Conservation (phyloP, 1,140 invertebrate species). For the Anastatus disparis region DNA sequence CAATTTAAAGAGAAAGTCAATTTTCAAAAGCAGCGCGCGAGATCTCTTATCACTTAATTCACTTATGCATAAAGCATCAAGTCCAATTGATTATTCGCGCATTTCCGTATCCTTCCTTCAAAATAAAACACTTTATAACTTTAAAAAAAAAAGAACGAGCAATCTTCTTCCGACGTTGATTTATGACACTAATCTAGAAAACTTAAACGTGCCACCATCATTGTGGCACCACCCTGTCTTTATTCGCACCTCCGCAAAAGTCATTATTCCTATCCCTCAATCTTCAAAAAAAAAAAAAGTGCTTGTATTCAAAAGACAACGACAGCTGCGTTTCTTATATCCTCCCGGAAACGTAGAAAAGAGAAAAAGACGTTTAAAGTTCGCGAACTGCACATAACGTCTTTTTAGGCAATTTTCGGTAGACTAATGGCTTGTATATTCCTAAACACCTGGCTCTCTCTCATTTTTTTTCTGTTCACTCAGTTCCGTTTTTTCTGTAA, state of each 20-base stretch:
- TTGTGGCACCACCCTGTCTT: not conserved
- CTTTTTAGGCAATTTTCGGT: not conserved
- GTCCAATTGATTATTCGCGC: no score
- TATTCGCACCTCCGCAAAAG: not conserved
- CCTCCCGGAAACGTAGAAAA: not conserved
- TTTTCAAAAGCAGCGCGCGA: no score
- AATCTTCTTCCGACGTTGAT: not conserved
- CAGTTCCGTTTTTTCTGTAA: not conserved
- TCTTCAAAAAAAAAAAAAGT: no score
- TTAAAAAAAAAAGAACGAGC: no score
- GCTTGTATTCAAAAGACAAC: no score
- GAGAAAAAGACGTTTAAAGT: not conserved
- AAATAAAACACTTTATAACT: no score
- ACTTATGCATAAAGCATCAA: no score
- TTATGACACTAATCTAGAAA: not conserved
- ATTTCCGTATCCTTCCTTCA: no score
- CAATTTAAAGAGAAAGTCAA: no score
- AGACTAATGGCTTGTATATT: conserved; percentile 3
- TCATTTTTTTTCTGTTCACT: not conserved
- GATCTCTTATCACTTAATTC: no score
- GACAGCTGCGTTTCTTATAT: not conserved
- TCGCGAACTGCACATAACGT: not conserved
- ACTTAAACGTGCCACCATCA: not conserved
- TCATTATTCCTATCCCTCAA: not conserved
- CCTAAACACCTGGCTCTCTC: not conserved